phyloP scores from a whole-genome alignment of 2,113 vertebrate species.

The Zonotrichia leucophrys region DNA sequence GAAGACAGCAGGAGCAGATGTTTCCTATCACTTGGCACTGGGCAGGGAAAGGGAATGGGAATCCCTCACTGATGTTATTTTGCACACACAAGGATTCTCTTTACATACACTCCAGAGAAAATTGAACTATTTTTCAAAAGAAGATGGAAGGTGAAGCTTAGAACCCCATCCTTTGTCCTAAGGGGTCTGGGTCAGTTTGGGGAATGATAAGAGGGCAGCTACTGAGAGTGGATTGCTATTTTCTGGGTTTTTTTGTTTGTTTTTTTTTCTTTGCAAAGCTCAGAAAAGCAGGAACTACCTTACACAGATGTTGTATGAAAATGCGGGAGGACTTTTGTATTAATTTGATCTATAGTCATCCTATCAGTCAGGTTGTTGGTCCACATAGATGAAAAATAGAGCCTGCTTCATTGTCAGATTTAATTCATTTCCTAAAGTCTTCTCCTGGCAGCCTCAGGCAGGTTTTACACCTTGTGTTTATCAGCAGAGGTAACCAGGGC shows the following conservation, averaged over 20 bases:
- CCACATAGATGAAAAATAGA: neutral
- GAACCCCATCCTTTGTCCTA: neutral
- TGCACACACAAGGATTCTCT: neutral
- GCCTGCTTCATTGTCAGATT: neutral
- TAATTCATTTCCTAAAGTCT: neutral
- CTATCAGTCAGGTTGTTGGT: neutral
- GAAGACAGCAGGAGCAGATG: slow-evolving; percentile 1
- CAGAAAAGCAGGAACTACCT: neutral
- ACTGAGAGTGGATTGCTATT: neutral
- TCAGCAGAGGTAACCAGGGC: neutral
- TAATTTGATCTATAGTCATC: neutral
- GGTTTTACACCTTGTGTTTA: neutral
- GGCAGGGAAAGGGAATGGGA: neutral
- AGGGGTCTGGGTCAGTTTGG: neutral
- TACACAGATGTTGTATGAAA: neutral
- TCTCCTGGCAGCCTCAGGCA: neutral
- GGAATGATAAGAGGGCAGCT: neutral
- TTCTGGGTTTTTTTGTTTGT: neutral
- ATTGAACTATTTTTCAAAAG: neutral
- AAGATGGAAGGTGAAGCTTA: neutral
- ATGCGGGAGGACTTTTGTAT: neutral
- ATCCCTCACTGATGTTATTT: neutral
- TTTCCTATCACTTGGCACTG: neutral
- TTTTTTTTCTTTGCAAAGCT: neutral
- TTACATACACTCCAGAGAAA: neutral